Conservation (phyloP, 2,797 vertebrate genomes). For the Gallinago nigripennis region DNA sequence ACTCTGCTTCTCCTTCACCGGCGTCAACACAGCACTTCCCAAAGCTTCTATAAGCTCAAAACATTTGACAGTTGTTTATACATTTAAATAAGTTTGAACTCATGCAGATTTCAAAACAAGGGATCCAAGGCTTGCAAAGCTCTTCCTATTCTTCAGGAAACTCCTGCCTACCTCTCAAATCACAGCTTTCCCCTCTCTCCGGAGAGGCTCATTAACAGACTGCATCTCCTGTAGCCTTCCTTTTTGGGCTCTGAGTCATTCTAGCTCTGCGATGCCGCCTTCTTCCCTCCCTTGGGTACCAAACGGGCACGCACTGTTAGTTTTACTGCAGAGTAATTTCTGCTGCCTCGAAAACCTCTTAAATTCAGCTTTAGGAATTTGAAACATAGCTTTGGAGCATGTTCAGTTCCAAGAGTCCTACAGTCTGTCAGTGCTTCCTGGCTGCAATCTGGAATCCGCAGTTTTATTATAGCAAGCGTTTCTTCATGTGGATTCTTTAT, state of each 20-base stretch:
- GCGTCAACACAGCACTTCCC: not conserved
- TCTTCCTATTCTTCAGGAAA: not conserved
- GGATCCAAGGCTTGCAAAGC: not conserved
- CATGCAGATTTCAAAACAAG: not conserved
- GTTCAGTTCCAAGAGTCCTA: not conserved
- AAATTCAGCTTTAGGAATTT: constrained; percentile 36
- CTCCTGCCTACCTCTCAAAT: not conserved
- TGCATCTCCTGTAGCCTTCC: not conserved
- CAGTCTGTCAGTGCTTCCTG: not conserved
- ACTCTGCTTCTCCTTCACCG: not conserved
- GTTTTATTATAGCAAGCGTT: constrained; percentile 1
- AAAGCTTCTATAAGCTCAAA: not conserved
- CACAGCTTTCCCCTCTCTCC: not conserved
- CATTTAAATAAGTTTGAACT: not conserved
- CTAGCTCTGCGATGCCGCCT: not conserved
- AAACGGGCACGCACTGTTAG: constrained; percentile 5
- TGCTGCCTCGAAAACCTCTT: constrained; percentile 7
- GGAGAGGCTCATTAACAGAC: not conserved
- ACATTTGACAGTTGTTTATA: not conserved
- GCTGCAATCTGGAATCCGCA: not conserved
- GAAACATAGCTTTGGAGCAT: constrained; percentile 14
- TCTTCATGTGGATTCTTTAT: constrained; percentile 23
- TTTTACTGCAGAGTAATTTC: constrained; percentile 51
- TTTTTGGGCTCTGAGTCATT: not conserved
- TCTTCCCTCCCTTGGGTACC: not conserved